Evolutionary conservation across 37 sponge, comb jelly and placozoan genomes (phyloP).

Genomic region (Ianthella basta): DNA sequence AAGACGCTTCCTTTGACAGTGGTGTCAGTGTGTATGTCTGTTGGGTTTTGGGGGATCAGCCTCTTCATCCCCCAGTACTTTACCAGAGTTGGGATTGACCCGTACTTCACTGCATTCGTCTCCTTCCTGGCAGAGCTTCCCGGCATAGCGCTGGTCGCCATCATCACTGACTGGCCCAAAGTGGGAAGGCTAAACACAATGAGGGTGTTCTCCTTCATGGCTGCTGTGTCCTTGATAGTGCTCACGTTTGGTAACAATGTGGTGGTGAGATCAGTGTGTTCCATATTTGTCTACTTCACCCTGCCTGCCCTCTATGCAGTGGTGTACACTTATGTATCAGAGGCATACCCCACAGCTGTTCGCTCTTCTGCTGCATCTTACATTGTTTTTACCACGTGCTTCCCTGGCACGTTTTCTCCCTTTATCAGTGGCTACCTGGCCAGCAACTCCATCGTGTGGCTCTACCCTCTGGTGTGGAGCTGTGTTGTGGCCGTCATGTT

Average conservation of each 20-base stretch:
- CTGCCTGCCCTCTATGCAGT: slow-evolving; percentile 44
- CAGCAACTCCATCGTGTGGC: slow-evolving; percentile 32
- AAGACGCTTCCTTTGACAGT: slow-evolving; percentile 44
- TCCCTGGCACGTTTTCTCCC: slow-evolving; percentile 1
- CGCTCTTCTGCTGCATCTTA: slow-evolving; percentile 26
- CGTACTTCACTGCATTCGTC: slow-evolving; percentile 53
- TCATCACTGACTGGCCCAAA: slow-evolving; percentile 62
- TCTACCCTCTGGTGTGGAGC: slow-evolving; percentile 54
- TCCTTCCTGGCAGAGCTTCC: slow-evolving; percentile 55
- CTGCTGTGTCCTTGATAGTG: slow-evolving; percentile 33
- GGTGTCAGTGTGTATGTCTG: background rate
- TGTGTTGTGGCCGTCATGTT: slow-evolving; percentile 41
- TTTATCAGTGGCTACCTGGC: slow-evolving; percentile 45
- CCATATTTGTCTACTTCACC: slow-evolving; percentile 55
- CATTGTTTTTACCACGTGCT: background rate
- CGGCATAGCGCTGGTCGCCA: slow-evolving; percentile 56
- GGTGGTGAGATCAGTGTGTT: slow-evolving; percentile 35
- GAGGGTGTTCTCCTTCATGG: slow-evolving; percentile 25
- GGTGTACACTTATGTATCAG: slow-evolving; percentile 57
- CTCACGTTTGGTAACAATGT: slow-evolving; percentile 43
- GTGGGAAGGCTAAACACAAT: slow-evolving; percentile 66
- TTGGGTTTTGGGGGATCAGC: slow-evolving; percentile 29
- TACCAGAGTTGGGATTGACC: slow-evolving; percentile 7
- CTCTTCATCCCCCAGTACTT: slow-evolving; percentile 52
- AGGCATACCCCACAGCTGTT: slow-evolving; percentile 56